Percentiles rank a stretch among this genome's conserved stretches.
phyloP scores from a whole-genome alignment of 2,888 invertebrate genomes.

The Mimumesa dahlbomi region DNA sequence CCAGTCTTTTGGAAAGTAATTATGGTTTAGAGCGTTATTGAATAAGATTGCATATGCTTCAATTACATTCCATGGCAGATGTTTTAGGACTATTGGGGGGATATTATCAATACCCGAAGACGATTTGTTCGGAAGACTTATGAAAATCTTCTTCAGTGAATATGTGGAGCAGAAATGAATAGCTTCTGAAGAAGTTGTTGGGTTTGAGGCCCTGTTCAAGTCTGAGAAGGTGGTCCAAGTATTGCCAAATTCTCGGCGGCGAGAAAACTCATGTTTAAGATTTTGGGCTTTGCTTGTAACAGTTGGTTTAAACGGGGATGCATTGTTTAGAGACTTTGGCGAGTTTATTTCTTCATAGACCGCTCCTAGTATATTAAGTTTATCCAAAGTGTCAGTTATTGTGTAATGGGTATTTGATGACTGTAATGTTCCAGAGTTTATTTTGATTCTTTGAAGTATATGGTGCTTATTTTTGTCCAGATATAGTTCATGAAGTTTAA shows the following conservation, averaged over 20 bases:
- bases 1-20: not conserved
- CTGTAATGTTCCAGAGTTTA: not conserved
- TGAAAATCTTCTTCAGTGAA: not conserved
- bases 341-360: no score
- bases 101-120: not conserved
- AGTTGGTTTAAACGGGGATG: no score
- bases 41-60: not conserved
- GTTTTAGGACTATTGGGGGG: not conserved
- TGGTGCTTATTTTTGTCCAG: not conserved
- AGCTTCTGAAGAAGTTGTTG: no score
- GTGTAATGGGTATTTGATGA: no score
- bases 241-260: no score
- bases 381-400: no score
- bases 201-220: no score
- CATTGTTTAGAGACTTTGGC: no score
- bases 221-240: no score
- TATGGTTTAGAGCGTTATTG: not conserved
- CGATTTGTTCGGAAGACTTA: not conserved
- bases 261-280: no score
- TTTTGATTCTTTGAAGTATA: not conserved
- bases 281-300: no score
- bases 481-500: not conserved
- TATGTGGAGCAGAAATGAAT: not conserved
- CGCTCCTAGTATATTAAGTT: no score
- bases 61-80: not conserved